Evolutionary conservation across 2,888 invertebrate genomes (phyloP), one percentile per base, ranked within the genome.

Genomic region (Oxystoma pomonae): DNA sequence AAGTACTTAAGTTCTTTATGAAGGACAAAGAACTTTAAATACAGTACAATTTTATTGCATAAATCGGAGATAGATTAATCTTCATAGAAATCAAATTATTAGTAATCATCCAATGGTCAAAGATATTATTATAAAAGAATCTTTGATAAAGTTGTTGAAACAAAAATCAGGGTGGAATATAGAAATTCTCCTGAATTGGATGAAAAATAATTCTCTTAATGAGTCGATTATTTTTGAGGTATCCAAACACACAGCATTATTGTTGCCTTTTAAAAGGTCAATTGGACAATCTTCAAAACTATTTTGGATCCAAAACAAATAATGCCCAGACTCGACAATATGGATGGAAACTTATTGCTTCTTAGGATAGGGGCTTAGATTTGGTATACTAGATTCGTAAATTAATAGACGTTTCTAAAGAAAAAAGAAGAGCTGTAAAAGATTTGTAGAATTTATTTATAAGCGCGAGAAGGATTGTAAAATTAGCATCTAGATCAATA

Each of bases 151-250:
- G 35, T 7, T 35, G 5, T 12, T 49, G 0, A 17, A 12, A 12
- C 57, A 20, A 21, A 61, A 57, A 22, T n/a, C 17, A 16, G 61
- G 62, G 19, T 66, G 66, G 64, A 17, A 64, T 51, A 55, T 66
- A 16, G 35, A 52, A 3, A n/a, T 52, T 1, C 56, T 65, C 0
- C 52, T 62, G 1, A 2, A 16, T 1, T 67, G 65, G 65, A 58
- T 65, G 21, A 57, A 62, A 18, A 19, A 35, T 16, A 56, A 60
- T 1, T 1, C 1, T 1, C 51, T 62, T 7, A 55, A 57, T 3
- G 20, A 53, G 17, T 12, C 16, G 1, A 63, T 63, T 55, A 51
- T 63, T 17, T 66, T 66, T 50, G 62, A 66, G 51, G 58, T 53
- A n/a, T 65, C 64, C 0, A 59, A 64, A 7, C 51, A 60, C 9